Evolutionary conservation across 2,797 vertebrate genomes (phyloP).

Genomic region (Galaxias olidus): DNA sequence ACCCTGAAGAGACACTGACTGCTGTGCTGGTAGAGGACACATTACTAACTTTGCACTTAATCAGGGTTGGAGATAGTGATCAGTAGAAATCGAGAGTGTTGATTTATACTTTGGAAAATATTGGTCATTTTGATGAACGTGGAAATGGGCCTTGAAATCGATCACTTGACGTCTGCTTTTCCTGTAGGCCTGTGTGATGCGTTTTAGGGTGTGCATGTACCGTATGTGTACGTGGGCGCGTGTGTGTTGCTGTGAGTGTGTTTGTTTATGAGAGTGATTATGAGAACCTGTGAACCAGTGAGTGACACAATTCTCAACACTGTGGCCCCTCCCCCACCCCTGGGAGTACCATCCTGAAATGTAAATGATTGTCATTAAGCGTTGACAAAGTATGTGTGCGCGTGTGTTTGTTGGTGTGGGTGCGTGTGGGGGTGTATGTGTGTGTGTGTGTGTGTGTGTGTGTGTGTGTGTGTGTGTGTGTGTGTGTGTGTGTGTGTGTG

Average conservation of each 20-base stretch:
- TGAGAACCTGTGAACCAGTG: slow-evolving; percentile 76
- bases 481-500: slow-evolving; percentile 24
- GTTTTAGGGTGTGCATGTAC: background rate
- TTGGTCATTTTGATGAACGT: slow-evolving; percentile 20
- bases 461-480: slow-evolving; percentile 41
- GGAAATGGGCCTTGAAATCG: slow-evolving; percentile 34
- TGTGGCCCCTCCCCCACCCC: slow-evolving; percentile 70
- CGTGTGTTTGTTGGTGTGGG: background rate
- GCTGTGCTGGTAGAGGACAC: no score
- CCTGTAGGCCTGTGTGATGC: slow-evolving; percentile 29
- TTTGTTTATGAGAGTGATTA: slow-evolving; percentile 67
- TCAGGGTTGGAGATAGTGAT: no score
- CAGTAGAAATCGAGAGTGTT: no score
- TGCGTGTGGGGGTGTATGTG: slow-evolving; percentile 2
- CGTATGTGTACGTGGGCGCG: slow-evolving; percentile 15
- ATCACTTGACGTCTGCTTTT: slow-evolving; percentile 34
- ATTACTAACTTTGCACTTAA: no score
- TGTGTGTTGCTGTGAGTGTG: slow-evolving; percentile 43
- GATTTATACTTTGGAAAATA: no score
- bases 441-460: slow-evolving; percentile 27
- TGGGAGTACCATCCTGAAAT: slow-evolving; percentile 74
- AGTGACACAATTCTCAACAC: slow-evolving; percentile 80
- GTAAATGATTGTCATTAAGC: slow-evolving; percentile 78
- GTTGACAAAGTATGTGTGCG: slow-evolving; percentile 58
- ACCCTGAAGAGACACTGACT: slow-evolving; percentile 24